phyloP scores from a whole-genome alignment of 2,888 invertebrate species.

The Drosophila merina region DNA sequence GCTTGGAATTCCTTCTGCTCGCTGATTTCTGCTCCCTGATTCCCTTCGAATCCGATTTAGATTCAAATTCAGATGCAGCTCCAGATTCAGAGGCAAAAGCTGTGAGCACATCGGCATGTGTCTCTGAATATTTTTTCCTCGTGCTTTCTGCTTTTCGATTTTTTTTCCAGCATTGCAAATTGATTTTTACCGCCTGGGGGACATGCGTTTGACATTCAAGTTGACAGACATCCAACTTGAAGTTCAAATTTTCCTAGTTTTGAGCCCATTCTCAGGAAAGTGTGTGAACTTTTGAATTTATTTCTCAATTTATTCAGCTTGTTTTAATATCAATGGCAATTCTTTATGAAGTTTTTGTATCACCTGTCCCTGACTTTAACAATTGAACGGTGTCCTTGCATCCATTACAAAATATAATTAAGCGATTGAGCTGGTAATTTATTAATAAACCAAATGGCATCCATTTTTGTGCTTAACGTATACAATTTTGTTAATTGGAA shows the following conservation, averaged over 20 bases:
- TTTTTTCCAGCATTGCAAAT: conserved; percentile 54
- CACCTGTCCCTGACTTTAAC: not conserved
- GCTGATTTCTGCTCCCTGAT: conserved; percentile 43
- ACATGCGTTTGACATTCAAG: conserved; percentile 49
- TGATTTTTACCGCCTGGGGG: conserved; percentile 70
- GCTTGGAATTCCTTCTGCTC: conserved; percentile 60
- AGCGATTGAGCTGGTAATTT: conserved; percentile 27
- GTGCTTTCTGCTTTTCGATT: conserved; percentile 25
- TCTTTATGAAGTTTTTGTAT: not conserved
- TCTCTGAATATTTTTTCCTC: conserved; percentile 57
- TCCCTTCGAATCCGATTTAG: conserved; percentile 29
- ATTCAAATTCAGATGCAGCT: conserved; percentile 14
- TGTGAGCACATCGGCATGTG: conserved; percentile 64
- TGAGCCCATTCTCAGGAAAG: conserved; percentile 4
- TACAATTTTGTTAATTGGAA: conserved; percentile 51
- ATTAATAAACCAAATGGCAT: conserved; percentile 59
- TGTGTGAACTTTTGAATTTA: not conserved
- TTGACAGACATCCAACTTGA: conserved; percentile 32
- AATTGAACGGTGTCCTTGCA: too few species aligned
- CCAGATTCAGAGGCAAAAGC: conserved; percentile 30
- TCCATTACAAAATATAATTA: conserved; percentile 43
- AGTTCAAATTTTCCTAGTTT: conserved; percentile 19
- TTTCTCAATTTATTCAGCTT: not conserved
- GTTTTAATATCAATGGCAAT: not conserved
- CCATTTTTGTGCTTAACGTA: conserved; percentile 62